phyloP scores from a whole-genome alignment of 2,888 invertebrate species.

The Catocala nupta region DNA sequence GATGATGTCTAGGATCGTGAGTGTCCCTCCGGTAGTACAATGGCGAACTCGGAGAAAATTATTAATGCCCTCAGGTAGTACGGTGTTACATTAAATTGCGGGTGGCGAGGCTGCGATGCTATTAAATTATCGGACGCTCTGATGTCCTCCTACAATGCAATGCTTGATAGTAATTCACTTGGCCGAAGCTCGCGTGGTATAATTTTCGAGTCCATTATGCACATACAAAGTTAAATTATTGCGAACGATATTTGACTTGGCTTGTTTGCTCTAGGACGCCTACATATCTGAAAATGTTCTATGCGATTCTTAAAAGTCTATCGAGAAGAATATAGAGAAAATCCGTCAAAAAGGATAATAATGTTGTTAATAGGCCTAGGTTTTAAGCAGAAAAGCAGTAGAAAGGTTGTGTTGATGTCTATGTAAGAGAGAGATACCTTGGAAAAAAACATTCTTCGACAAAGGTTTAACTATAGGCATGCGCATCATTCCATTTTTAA shows the following conservation, averaged over 20 bases:
- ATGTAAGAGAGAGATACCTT: too few species aligned
- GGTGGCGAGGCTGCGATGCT: slow-evolving; percentile 65
- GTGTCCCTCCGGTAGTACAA: slow-evolving; percentile 72
- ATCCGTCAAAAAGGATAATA: too few species aligned
- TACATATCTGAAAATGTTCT: too few species aligned
- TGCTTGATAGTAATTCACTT: slow-evolving; percentile 61
- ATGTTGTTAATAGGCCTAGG: too few species aligned
- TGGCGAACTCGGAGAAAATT: slow-evolving; percentile 68
- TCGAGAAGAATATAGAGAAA: too few species aligned
- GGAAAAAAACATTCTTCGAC: neutral
- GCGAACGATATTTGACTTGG: slow-evolving; percentile 33
- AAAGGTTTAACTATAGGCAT: too few species aligned
- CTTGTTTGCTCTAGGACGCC: neutral
- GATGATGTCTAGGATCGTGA: slow-evolving; percentile 78
- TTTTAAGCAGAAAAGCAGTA: too few species aligned
- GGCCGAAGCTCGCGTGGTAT: slow-evolving; percentile 44
- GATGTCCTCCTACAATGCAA: slow-evolving; percentile 56
- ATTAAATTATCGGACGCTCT: slow-evolving; percentile 72
- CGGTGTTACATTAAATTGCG: slow-evolving; percentile 73
- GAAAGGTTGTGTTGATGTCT: too few species aligned
- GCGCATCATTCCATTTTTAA: neutral
- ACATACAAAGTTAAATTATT: slow-evolving; percentile 23
- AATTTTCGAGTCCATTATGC: slow-evolving; percentile 49
- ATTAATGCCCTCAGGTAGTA: slow-evolving; percentile 69
- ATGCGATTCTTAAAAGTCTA: too few species aligned